Conservation (phyloP, 2,113 vertebrate genomes). For the Saccopteryx bilineata region DNA sequence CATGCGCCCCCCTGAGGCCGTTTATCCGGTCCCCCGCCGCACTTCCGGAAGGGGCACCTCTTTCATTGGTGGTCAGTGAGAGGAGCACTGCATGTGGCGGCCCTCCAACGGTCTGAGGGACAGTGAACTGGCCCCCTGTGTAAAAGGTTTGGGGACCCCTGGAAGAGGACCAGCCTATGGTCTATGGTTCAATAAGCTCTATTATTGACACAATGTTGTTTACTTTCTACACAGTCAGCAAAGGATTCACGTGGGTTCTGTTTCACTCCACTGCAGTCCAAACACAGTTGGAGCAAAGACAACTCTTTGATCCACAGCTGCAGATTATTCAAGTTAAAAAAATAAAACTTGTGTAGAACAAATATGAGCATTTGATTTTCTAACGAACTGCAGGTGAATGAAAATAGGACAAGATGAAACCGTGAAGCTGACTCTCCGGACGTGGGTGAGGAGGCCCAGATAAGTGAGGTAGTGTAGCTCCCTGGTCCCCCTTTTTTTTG, state of each 20-base stretch:
- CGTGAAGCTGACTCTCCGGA: not conserved
- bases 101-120: no score
- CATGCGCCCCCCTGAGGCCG: no score
- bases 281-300: not conserved
- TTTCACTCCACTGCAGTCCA: not conserved
- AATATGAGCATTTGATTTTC: not conserved
- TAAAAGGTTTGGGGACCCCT: no score
- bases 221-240: not conserved
- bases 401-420: not conserved
- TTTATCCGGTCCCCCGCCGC: no score
- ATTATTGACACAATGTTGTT: not conserved
- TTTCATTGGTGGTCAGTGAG: no score
- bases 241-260: not conserved
- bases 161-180: not conserved
- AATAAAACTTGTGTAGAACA: not conserved
- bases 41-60: no score
- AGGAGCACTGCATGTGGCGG: no score
- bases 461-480: no score
- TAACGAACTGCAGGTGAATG: not conserved
- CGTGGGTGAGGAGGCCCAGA: not conserved
- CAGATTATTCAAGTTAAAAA: not conserved
- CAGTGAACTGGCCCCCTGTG: no score
- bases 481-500: no score
- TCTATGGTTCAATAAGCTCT: not conserved
- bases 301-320: not conserved